Evolutionary conservation across 2,797 vertebrate genomes (phyloP).

Genomic region (Lutjanus campechanus): DNA sequence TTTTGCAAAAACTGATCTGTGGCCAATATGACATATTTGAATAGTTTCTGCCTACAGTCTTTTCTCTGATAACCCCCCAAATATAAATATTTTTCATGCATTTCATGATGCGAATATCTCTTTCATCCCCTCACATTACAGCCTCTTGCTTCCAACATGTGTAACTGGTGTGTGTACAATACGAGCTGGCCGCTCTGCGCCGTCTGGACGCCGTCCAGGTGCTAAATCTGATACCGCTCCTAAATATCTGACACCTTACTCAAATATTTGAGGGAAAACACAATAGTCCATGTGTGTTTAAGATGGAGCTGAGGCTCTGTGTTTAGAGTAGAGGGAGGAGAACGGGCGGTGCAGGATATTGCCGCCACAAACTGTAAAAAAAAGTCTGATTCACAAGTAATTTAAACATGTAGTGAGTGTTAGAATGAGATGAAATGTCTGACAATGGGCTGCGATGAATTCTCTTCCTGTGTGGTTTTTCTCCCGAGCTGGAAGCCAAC

Average conservation of each 20-base stretch:
- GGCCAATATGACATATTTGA: background rate
- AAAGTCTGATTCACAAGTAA: conserved; percentile 21
- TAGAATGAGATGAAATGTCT: conserved; percentile 23
- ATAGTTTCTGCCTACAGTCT: background rate
- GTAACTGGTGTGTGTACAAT: conserved; percentile 15
- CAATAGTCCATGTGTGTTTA: conserved; percentile 65
- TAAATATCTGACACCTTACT: conserved; percentile 77
- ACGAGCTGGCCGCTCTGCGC: conserved; percentile 14
- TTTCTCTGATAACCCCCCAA: background rate
- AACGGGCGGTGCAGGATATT: conserved; percentile 47
- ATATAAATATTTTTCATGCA: background rate
- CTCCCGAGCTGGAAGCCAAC: conserved; percentile 23
- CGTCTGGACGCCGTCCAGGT: conserved; percentile 68
- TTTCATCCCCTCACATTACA: conserved; percentile 19
- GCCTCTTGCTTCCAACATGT: conserved; percentile 30
- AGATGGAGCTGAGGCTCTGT: conserved; percentile 37
- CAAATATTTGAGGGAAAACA: conserved; percentile 78
- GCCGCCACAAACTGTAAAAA: conserved; percentile 20
- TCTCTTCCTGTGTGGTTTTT: conserved; percentile 17
- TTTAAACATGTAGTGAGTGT: conserved; percentile 20
- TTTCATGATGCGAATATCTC: conserved; percentile 6
- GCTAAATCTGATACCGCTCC: conserved; percentile 70
- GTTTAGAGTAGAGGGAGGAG: conserved; percentile 49
- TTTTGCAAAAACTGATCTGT: background rate
- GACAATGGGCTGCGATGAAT: conserved; percentile 13